phyloP scores from a whole-genome alignment of 2,888 invertebrate genomes.

The Kuschelorhynchus macadamiae region DNA sequence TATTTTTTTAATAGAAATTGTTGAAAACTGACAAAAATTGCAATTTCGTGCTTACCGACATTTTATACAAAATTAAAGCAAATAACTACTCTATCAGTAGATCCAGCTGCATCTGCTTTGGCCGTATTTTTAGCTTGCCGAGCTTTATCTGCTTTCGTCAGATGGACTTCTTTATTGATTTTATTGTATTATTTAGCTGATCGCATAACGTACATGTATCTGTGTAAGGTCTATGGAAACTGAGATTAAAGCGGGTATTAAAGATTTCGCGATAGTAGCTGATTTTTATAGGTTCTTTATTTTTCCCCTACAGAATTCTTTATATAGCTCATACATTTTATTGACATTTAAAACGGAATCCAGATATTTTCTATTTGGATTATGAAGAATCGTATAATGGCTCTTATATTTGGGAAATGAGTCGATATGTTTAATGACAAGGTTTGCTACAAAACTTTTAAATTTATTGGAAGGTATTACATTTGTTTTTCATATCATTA shows the following conservation, averaged over 20 bases:
- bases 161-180: slow-evolving; percentile 28
- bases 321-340: slow-evolving; percentile 24
- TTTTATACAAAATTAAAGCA: slow-evolving; percentile 53
- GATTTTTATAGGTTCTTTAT: background rate
- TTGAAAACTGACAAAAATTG: too few relatives aligned
- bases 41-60: too few relatives aligned
- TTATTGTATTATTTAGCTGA: too few relatives aligned
- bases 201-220: too few relatives aligned
- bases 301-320: too few relatives aligned
- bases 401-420: slow-evolving; percentile 12
- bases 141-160: slow-evolving; percentile 24
- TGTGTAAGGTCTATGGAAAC: too few relatives aligned
- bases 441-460: background rate
- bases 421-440: slow-evolving; percentile 3
- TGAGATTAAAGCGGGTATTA: too few relatives aligned
- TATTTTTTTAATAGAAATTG: too few relatives aligned
- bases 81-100: slow-evolving; percentile 28
- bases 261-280: too few relatives aligned
- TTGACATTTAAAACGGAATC: slow-evolving; percentile 15
- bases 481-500: slow-evolving; percentile 12
- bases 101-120: slow-evolving; percentile 13
- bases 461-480: slow-evolving; percentile 13
- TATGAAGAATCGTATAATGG: slow-evolving; percentile 1
- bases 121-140: slow-evolving; percentile 13
- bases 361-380: slow-evolving; percentile 11